Evolutionary conservation across 2,888 invertebrate species (phyloP), one percentile per base, ranked within the genome.

Genomic region (Habroteleia sp.): DNA sequence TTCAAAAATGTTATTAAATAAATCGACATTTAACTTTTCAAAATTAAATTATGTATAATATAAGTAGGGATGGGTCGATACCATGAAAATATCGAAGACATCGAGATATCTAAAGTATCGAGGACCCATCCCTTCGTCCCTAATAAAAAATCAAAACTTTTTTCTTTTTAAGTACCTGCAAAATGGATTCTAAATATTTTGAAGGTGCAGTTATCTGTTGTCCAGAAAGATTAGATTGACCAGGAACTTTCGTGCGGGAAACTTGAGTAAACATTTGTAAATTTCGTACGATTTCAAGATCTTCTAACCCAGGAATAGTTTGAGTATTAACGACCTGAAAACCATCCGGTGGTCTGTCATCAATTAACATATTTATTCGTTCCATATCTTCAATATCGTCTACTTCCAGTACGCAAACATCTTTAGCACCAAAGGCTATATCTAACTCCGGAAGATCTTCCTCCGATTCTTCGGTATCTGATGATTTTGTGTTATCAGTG

Each of bases 191-290:
- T 72, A 92, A 91, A 77, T 91, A 89, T 77, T 89, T 90, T 0
- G 90, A 89, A 54, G 88, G 90, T 82, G 90, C 90, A 6, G 89
- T 89, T 0, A 90, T 88, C 0, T 89, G 88, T 77, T 90, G 89
- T 23, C 87, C 87, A 0, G 89, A 83, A 7, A 16, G 6, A 56
- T 23, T 62, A 0, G 29, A 31, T 39, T 76, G 76, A 14, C 31
- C 63, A 3, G 91, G 90, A 29, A 93, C 89, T 83, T 93, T 93
- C 0, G 92, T 68, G 90, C 95, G 95, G 0, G 74, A 75, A 31
- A 76, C 92, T 86, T 97, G 96, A 0, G 95, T 93, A 84, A 96
- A 96, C 94, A 95, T 95, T 90, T 96, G 94, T 33, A 94, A 89
- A 86, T 93, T 94, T 79, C 91, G 90, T 0, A 93, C 92, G 5